phyloP scores from a whole-genome alignment of 2,888 invertebrate species.

The Brachypalpus laphriformis region DNA sequence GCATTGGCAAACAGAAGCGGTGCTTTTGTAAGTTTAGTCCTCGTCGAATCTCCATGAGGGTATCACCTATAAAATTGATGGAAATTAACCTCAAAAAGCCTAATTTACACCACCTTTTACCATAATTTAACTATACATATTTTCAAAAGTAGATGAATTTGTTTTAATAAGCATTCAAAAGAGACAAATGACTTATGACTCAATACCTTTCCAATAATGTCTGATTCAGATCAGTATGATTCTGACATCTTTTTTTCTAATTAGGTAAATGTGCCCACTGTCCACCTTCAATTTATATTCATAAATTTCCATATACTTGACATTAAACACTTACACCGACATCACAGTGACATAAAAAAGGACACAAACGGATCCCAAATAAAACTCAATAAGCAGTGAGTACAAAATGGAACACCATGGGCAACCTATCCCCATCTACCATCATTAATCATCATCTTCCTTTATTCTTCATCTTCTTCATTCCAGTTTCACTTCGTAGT shows the following conservation, averaged over 20 bases:
- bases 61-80: no score
- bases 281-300: conserved; percentile 57
- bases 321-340: conserved; percentile 54
- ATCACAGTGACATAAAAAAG: conserved; percentile 21
- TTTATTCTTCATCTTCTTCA: conserved; percentile 22
- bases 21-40: no score
- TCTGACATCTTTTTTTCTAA: background rate
- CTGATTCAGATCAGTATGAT: background rate
- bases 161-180: no score
- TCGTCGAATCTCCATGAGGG: no score
- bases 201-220: background rate
- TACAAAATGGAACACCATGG: conserved; percentile 18
- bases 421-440: conserved; percentile 21
- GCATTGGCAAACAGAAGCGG: no score
- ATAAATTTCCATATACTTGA: conserved; percentile 60
- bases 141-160: no score
- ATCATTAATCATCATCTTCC: conserved; percentile 69
- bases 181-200: background rate
- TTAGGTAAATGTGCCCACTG: conserved; percentile 9
- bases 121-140: no score
- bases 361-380: conserved; percentile 19
- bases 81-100: no score
- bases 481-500: conserved; percentile 13
- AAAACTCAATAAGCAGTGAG: conserved; percentile 22
- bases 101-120: no score